These are phyloP conservation scores for Lepeophtheirus nordmannii DNA, from an alignment of 2,888 invertebrate species.

Conservation along the genomic window DNA sequence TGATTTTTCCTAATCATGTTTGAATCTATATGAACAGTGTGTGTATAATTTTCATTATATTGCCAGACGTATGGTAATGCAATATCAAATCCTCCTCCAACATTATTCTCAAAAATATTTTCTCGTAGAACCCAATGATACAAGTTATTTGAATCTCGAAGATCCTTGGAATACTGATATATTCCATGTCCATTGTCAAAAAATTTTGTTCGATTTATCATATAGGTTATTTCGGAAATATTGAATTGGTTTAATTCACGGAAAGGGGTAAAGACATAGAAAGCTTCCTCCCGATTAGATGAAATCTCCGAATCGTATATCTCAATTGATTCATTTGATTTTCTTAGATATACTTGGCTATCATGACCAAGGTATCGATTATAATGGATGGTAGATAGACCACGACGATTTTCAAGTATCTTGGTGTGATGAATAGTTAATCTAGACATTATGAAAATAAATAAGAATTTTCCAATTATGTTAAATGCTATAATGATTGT, in stretches of 20 bases:
- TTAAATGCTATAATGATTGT: background rate
- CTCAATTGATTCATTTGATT: slow-evolving; percentile 70
- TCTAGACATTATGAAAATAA: slow-evolving; percentile 30
- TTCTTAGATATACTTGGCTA: slow-evolving; percentile 67
- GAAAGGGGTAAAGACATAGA: slow-evolving; percentile 63
- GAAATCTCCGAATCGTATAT: slow-evolving; percentile 63
- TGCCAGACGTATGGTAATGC: slow-evolving; percentile 86
- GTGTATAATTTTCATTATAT: slow-evolving; percentile 83
- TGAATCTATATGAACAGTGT: slow-evolving; percentile 69
- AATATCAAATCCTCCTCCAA: slow-evolving; percentile 69
- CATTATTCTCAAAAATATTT: slow-evolving; percentile 68
- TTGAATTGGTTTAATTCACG: slow-evolving; percentile 68
- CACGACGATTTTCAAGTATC: slow-evolving; percentile 63
- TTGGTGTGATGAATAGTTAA: slow-evolving; percentile 52
- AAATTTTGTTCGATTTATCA: slow-evolving; percentile 68
- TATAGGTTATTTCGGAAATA: slow-evolving; percentile 73
- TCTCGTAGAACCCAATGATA: slow-evolving; percentile 85
- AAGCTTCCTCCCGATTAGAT: slow-evolving; percentile 60
- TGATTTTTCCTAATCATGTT: slow-evolving; percentile 72
- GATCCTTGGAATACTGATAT: slow-evolving; percentile 68
- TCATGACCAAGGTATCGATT: slow-evolving; percentile 60
- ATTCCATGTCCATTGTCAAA: slow-evolving; percentile 75
- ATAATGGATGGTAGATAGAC: slow-evolving; percentile 67
- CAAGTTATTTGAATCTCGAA: slow-evolving; percentile 86
- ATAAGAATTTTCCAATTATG: too few relatives aligned